phyloP scores from a whole-genome alignment of 1,140 invertebrate species.

The Drosophila truncata region DNA sequence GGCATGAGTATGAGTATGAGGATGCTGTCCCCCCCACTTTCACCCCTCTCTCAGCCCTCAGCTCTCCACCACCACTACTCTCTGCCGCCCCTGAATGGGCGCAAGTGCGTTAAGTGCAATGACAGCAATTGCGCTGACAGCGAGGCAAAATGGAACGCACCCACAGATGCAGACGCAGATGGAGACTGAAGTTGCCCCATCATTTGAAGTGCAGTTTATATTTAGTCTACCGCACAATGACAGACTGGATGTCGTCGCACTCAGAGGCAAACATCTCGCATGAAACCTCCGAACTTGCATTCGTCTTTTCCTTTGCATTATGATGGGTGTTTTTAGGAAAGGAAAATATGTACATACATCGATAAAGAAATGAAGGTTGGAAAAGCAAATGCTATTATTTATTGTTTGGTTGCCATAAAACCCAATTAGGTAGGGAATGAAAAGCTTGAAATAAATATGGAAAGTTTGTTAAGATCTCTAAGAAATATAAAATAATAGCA shows the following conservation, averaged over 20 bases:
- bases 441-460: too few relatives aligned
- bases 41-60: not conserved
- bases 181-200: constrained; percentile 35
- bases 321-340: not conserved
- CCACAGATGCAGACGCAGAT: constrained; percentile 20
- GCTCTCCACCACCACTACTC: not conserved
- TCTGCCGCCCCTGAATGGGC: constrained; percentile 34
- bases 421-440: too few relatives aligned
- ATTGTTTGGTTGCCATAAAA: not conserved
- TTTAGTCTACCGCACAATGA: constrained; percentile 65
- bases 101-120: constrained; percentile 81
- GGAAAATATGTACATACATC: not conserved
- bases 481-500: too few relatives aligned
- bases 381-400: too few relatives aligned
- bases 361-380: not conserved
- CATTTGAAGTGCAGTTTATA: constrained; percentile 73
- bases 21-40: not conserved
- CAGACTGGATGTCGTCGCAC: constrained; percentile 27
- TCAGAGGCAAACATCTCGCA: not conserved
- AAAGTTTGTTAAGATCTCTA: too few relatives aligned
- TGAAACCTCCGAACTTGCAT: not conserved
- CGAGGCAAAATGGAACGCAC: constrained; percentile 68
- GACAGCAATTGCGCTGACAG: constrained; percentile 80
- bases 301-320: not conserved
- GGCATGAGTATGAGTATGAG: not conserved